Evolutionary conservation across 2,113 vertebrate species (phyloP).

Genomic region (Pelvicachromis taeniatus): DNA sequence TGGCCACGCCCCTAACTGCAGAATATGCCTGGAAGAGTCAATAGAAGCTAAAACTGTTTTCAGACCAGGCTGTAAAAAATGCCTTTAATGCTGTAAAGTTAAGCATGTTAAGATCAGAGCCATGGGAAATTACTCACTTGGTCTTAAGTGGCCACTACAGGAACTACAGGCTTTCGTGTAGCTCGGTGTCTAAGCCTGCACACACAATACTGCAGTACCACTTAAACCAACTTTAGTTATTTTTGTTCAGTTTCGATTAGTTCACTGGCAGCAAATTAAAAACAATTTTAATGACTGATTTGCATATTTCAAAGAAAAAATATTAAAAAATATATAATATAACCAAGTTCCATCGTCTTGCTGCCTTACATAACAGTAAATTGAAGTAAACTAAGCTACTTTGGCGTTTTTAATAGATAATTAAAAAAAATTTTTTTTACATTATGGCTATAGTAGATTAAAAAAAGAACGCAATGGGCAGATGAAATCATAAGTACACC

Average conservation of each 20-base stretch:
- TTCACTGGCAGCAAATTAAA: not conserved
- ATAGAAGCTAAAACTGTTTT: not conserved
- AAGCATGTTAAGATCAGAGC: not conserved
- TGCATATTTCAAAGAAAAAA: not conserved
- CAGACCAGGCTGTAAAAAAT: not conserved
- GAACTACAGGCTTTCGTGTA: not conserved
- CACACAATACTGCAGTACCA: not conserved
- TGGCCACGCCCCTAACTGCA: not conserved
- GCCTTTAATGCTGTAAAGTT: not conserved
- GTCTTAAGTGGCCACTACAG: not conserved
- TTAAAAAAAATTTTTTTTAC: not conserved
- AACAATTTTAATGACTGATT: not conserved
- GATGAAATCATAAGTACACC: not conserved
- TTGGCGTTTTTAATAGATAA: not conserved
- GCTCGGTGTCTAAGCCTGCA: not conserved
- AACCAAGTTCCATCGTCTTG: not conserved
- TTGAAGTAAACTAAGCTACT: not conserved
- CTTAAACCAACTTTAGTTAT: not conserved
- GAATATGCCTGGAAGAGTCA: not conserved
- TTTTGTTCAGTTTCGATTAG: not conserved
- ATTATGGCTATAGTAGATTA: not conserved
- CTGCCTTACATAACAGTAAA: not conserved
- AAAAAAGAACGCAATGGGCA: not conserved
- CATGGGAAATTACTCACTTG: not conserved
- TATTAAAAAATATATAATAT: too few species aligned